phyloP scores from a whole-genome alignment of 2,888 invertebrate species.

The Scaptomyza flava region DNA sequence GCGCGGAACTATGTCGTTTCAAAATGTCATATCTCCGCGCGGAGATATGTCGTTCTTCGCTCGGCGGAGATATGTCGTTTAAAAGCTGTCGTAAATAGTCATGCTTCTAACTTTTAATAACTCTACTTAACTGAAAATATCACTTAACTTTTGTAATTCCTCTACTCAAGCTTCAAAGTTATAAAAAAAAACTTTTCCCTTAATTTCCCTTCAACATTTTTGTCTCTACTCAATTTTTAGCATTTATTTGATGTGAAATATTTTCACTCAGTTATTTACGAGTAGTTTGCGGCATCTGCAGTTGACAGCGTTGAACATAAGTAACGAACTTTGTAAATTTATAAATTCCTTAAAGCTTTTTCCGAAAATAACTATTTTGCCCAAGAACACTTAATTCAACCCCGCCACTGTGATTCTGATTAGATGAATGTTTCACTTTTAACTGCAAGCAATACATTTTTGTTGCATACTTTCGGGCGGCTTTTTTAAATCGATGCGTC shows the following conservation, averaged over 20 bases:
- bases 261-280: slow-evolving; percentile 25
- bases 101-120: neutral
- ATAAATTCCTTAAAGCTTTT: slow-evolving; percentile 26
- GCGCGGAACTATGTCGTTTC: no score
- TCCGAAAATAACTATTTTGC: neutral
- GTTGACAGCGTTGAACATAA: slow-evolving; percentile 47
- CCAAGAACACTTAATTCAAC: neutral
- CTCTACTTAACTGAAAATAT: neutral
- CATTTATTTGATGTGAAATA: slow-evolving; percentile 34
- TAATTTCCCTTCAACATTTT: neutral
- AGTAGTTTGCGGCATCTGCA: slow-evolving; percentile 34
- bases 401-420: slow-evolving; percentile 27
- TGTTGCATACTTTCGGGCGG: slow-evolving; percentile 52
- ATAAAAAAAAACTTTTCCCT: neutral
- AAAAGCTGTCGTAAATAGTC: no score
- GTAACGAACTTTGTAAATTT: slow-evolving; percentile 49
- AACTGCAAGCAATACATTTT: slow-evolving; percentile 3
- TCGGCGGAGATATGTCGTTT: no score
- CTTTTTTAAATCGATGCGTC: slow-evolving; percentile 44
- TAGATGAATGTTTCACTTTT: slow-evolving; percentile 42
- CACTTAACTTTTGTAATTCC: no score
- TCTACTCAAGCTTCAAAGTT: neutral
- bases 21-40: no score
- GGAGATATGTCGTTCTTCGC: no score
- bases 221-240: neutral